Conservation (phyloP, 2,797 vertebrate genomes). For the Pyrocephalus nanus region DNA sequence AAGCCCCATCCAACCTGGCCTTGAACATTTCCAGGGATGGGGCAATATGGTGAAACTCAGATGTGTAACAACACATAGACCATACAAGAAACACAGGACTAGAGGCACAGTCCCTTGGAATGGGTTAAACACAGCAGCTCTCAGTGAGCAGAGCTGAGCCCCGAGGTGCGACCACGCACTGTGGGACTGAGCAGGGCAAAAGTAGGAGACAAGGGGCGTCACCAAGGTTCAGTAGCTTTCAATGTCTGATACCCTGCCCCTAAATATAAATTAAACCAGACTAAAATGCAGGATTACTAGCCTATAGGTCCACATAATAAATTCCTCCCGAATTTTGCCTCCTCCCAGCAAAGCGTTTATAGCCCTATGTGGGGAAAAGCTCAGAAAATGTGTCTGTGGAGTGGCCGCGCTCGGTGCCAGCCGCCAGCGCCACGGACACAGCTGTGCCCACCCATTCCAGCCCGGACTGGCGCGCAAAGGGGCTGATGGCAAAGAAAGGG, state of each 20-base stretch:
- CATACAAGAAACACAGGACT: background rate
- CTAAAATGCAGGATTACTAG: background rate
- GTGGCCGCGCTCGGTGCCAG: background rate
- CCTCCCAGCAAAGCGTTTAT: background rate
- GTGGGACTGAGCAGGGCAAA: background rate
- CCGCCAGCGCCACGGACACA: rapidly evolving
- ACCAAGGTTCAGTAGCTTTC: background rate
- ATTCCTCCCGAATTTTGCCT: background rate
- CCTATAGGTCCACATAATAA: background rate
- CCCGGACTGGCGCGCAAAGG: rapidly evolving
- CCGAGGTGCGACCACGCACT: rapidly evolving
- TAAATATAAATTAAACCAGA: background rate
- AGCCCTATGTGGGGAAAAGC: rapidly evolving
- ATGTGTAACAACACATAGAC: background rate
- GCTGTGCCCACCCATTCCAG: background rate
- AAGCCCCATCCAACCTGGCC: background rate
- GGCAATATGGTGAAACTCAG: background rate
- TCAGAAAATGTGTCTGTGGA: background rate
- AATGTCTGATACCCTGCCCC: background rate
- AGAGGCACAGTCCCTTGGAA: background rate
- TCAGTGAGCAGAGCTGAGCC: background rate
- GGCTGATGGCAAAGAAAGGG: background rate
- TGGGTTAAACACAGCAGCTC: background rate
- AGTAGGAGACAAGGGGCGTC: background rate
- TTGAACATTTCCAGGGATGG: background rate